Percentiles rank a stretch among this genome's conserved stretches.
Conservation (phyloP, 2,888 invertebrate genomes). For the Aporophyla nigra region DNA sequence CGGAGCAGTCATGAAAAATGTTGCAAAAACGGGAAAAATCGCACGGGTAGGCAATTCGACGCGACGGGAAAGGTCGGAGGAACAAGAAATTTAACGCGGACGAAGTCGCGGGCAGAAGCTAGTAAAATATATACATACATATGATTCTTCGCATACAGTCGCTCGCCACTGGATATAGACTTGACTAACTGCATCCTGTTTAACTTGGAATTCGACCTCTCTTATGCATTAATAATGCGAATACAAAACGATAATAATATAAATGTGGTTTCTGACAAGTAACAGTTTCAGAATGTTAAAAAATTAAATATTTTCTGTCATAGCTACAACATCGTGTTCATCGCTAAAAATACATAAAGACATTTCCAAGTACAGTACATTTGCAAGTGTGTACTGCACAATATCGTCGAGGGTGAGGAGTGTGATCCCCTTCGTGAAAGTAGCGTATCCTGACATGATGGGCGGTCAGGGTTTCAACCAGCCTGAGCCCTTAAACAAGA, state of each 20-base stretch:
- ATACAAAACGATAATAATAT: background rate
- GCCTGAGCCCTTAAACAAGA: constrained; percentile 92
- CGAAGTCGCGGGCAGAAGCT: too few species aligned
- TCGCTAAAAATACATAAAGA: constrained; percentile 88
- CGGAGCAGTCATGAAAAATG: too few species aligned
- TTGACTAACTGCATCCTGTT: background rate
- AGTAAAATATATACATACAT: too few species aligned
- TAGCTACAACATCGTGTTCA: constrained; percentile 85
- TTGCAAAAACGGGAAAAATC: too few species aligned
- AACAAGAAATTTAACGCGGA: too few species aligned
- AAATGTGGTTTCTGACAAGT: background rate
- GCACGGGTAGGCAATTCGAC: too few species aligned
- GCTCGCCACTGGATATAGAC: background rate
- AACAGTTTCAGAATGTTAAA: background rate
- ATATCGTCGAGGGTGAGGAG: constrained; percentile 91
- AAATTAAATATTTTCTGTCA: too few species aligned
- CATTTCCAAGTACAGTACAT: constrained; percentile 81
- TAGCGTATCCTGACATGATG: constrained; percentile 94
- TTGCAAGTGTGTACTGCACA: constrained; percentile 87
- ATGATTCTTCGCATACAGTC: too few species aligned
- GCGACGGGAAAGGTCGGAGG: too few species aligned
- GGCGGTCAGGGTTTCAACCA: constrained; percentile 90
- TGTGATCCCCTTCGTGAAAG: constrained; percentile 93
- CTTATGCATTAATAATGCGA: background rate
- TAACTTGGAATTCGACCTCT: background rate